Conservation (phyloP, 2,888 invertebrate species). For the Arctia plantaginis region DNA sequence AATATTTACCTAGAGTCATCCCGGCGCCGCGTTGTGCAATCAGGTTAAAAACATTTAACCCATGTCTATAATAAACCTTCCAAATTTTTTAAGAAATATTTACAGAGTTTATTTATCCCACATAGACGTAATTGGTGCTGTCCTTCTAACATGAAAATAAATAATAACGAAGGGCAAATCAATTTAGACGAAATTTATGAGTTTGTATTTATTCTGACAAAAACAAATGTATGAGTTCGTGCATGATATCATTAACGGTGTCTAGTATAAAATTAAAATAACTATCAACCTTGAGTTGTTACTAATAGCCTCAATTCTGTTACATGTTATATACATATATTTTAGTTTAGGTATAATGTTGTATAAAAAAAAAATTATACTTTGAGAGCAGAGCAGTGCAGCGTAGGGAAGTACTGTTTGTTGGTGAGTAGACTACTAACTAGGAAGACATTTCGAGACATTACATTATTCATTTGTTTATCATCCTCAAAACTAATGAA, state of each 20-base stretch:
- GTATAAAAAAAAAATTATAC: not conserved
- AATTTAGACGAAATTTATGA: not conserved
- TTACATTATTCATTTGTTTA: too few relatives aligned
- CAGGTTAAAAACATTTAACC: too few relatives aligned
- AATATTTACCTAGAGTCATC: too few relatives aligned
- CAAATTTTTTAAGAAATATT: too few relatives aligned
- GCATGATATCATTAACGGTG: constrained; percentile 2
- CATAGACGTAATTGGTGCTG: not conserved
- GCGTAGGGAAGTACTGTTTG: too few relatives aligned
- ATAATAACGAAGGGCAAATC: not conserved
- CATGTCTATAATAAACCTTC: too few relatives aligned
- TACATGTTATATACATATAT: not conserved
- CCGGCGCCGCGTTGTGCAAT: not conserved
- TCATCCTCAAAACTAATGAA: too few relatives aligned
- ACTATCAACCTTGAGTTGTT: constrained; percentile 6
- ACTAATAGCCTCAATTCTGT: not conserved
- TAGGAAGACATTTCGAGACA: too few relatives aligned
- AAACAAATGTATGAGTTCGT: constrained; percentile 4
- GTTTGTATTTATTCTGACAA: constrained; percentile 12
- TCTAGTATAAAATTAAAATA: constrained; percentile 10
- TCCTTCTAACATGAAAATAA: not conserved
- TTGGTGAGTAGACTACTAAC: too few relatives aligned
- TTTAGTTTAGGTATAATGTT: too few relatives aligned
- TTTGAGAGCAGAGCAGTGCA: too few relatives aligned
- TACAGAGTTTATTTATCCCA: not conserved